Conservation (phyloP, 2,113 vertebrate species). For the Noturus placidus region DNA sequence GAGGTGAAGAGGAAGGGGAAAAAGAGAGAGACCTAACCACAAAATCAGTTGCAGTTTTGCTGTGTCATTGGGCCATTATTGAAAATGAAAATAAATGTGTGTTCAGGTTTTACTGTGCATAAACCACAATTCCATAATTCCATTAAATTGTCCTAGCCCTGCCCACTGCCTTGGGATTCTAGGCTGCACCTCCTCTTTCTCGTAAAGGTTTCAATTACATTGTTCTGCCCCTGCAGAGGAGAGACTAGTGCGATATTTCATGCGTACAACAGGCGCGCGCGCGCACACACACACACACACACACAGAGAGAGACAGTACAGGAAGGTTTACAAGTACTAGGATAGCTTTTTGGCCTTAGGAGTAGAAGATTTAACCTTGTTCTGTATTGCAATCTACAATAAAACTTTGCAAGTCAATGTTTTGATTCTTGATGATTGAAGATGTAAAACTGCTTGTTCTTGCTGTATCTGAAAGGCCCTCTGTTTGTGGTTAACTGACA, state of each 20-base stretch:
- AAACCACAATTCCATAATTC: constrained; percentile 55
- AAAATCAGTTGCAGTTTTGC: constrained; percentile 51
- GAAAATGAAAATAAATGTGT: constrained; percentile 56
- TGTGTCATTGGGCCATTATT: constrained; percentile 53
- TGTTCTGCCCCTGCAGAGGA: constrained; percentile 39
- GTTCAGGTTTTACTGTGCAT: constrained; percentile 53
- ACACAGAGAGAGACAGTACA: background rate
- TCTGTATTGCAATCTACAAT: background rate
- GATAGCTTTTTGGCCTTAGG: background rate
- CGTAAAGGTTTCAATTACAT: constrained; percentile 51
- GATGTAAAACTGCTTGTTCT: constrained; percentile 1
- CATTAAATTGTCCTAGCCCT: constrained; percentile 51
- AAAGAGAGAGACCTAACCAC: constrained; percentile 27
- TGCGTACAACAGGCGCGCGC: constrained; percentile 28
- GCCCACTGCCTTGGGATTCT: constrained; percentile 28
- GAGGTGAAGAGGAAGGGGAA: background rate
- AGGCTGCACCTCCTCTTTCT: constrained; percentile 38
- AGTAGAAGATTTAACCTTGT: constrained; percentile 30
- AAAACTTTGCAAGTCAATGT: constrained; percentile 18
- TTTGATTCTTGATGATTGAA: constrained; percentile 16
- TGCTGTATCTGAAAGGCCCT: background rate
- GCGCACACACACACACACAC: constrained; percentile 5
- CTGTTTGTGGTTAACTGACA: background rate
- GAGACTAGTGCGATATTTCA: constrained; percentile 45
- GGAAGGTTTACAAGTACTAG: background rate